Conservation (phyloP, 2,888 invertebrate species). For the Drosophila fulvimacula region DNA sequence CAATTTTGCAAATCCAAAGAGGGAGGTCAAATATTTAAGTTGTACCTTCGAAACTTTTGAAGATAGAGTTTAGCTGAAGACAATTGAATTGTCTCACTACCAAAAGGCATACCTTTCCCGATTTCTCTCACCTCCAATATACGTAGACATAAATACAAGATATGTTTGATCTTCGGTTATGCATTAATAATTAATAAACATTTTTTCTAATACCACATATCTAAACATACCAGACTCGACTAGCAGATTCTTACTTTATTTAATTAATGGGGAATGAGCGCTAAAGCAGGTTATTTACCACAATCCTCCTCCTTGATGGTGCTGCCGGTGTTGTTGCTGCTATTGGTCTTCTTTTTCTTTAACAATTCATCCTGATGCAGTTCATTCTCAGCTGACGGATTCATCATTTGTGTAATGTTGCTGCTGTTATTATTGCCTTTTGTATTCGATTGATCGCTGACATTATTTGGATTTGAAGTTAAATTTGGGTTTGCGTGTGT, state of each 20-base stretch:
- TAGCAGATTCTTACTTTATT: neutral
- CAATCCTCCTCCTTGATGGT: constrained; percentile 71
- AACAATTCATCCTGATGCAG: constrained; percentile 51
- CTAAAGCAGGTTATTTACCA: constrained; percentile 49
- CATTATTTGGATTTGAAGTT: constrained; percentile 28
- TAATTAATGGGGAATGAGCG: neutral
- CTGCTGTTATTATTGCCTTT: constrained; percentile 48
- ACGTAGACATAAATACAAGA: no score
- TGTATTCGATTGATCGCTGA: constrained; percentile 54
- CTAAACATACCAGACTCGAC: neutral
- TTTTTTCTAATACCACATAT: no score
- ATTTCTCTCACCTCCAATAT: no score
- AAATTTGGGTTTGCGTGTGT: constrained; percentile 20
- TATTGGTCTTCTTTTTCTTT: constrained; percentile 52
- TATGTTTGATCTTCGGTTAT: no score
- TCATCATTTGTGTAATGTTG: constrained; percentile 52
- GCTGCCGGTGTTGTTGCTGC: neutral
- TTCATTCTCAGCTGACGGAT: constrained; percentile 56
- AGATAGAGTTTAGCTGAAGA: no score
- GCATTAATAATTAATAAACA: no score
- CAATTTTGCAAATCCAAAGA: no score
- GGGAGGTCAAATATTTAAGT: no score
- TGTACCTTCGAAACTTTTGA: no score
- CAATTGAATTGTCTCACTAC: no score
- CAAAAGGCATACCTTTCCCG: no score